phyloP scores from a whole-genome alignment of 2,797 vertebrate species.

The Gobionotothen gibberifrons region DNA sequence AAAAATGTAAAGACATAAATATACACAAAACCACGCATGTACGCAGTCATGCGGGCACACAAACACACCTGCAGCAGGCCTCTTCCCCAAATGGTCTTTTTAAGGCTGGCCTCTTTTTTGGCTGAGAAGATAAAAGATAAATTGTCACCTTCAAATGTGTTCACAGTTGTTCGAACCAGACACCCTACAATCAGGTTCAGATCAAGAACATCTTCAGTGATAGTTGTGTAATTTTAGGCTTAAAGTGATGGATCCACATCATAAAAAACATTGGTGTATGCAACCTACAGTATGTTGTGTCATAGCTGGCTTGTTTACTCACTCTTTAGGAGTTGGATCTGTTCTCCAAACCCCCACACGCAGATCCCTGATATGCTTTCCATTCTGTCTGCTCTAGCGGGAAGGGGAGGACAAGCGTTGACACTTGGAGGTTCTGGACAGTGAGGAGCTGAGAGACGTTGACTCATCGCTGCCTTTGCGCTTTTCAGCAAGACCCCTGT shows the following conservation, averaged over 20 bases:
- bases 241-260: neutral
- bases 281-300: neutral
- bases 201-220: neutral
- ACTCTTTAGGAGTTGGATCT: conserved; percentile 85
- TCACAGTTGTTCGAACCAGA: neutral
- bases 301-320: conserved; percentile 11
- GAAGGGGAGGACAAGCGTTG: conserved; percentile 74
- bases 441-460: conserved; percentile 33
- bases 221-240: neutral
- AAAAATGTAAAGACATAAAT: conserved; percentile 35
- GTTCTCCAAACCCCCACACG: conserved; percentile 79
- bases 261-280: conserved; percentile 1
- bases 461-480: conserved; percentile 80
- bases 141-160: conserved; percentile 33
- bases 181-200: neutral
- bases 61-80: conserved; percentile 39
- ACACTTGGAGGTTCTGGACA: conserved; percentile 76
- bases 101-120: conserved; percentile 82
- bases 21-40: conserved; percentile 23
- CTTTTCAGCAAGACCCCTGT: conserved; percentile 82
- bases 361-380: conserved; percentile 68
- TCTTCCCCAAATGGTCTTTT: conserved; percentile 58
- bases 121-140: conserved; percentile 78
- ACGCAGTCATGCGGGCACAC: conserved; percentile 19
- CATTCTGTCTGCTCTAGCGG: conserved; percentile 63